phyloP scores from a whole-genome alignment of 2,888 invertebrate species.

The Lagria hirta region DNA sequence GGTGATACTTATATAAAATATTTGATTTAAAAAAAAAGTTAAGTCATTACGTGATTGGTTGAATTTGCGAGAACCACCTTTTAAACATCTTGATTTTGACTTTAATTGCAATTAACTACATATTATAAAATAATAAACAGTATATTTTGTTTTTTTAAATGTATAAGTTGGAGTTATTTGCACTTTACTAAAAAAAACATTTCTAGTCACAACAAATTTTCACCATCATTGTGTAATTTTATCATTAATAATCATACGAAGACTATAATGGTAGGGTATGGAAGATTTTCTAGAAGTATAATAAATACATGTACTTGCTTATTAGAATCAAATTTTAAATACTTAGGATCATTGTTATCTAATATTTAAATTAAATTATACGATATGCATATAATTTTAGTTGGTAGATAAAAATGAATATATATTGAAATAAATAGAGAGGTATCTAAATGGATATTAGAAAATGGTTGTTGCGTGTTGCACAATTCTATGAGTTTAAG shows the following conservation, averaged over 20 bases:
- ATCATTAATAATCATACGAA: constrained; percentile 24
- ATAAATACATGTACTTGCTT: constrained; percentile 46
- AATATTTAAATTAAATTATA: constrained; percentile 49
- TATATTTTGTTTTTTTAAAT: too few species aligned
- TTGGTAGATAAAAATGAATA: constrained; percentile 46
- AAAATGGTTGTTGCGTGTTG: constrained; percentile 50
- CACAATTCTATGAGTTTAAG: constrained; percentile 43
- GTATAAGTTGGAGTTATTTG: too few species aligned
- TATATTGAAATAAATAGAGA: constrained; percentile 42
- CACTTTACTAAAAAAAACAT: too few species aligned
- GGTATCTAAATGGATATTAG: constrained; percentile 42
- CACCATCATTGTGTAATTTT: constrained; percentile 30
- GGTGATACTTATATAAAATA: too few species aligned
- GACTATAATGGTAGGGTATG: constrained; percentile 28
- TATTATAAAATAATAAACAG: too few species aligned
- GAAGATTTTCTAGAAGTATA: constrained; percentile 23
- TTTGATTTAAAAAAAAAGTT: too few species aligned
- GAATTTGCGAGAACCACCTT: too few species aligned
- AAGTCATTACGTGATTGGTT: too few species aligned
- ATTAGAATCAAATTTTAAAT: constrained; percentile 54
- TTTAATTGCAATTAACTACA: too few species aligned
- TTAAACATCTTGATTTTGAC: too few species aligned
- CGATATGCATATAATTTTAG: constrained; percentile 44
- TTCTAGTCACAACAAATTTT: not conserved
- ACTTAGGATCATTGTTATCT: constrained; percentile 55